Conservation (phyloP, 2,888 invertebrate genomes). For the Rhopalosiphum nymphaeae region DNA sequence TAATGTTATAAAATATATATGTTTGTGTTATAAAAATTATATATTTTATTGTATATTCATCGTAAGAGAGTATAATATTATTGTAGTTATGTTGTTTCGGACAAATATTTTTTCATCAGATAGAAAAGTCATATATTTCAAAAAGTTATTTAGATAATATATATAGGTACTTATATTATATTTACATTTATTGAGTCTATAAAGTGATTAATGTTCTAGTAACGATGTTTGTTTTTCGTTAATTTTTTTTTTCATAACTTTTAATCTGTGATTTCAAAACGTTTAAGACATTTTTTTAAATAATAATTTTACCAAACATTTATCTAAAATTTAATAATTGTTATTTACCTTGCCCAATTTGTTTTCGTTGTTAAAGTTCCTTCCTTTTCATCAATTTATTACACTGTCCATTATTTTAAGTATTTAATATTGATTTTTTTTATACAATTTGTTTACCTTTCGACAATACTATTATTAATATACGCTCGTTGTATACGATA, state of each 20-base stretch:
- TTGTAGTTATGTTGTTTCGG: constrained; percentile 24
- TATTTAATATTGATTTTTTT: background rate
- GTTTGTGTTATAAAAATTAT: background rate
- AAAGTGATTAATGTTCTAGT: background rate
- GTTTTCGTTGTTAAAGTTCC: constrained; percentile 31
- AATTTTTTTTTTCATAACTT: constrained; percentile 14
- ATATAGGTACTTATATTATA: constrained; percentile 27
- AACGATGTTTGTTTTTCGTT: constrained; percentile 13
- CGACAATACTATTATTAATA: background rate
- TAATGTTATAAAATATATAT: background rate
- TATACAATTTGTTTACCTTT: background rate
- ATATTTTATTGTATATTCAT: constrained; percentile 4
- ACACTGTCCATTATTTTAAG: constrained; percentile 5
- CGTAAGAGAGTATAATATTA: background rate
- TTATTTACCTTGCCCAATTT: constrained; percentile 3
- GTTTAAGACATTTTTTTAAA: constrained; percentile 37
- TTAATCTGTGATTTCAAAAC: constrained; percentile 51
- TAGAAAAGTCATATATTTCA: constrained; percentile 31
- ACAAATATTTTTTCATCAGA: constrained; percentile 38
- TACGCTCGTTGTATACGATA: background rate
- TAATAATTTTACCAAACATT: constrained; percentile 13
- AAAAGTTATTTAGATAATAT: constrained; percentile 12
- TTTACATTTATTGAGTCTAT: constrained; percentile 22
- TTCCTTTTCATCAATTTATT: background rate
- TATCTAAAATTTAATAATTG: background rate